Percentiles rank a stretch among this genome's conserved stretches.
phyloP scores from a whole-genome alignment of 2,888 invertebrate genomes.

The Rambutsinella grinnellia region DNA sequence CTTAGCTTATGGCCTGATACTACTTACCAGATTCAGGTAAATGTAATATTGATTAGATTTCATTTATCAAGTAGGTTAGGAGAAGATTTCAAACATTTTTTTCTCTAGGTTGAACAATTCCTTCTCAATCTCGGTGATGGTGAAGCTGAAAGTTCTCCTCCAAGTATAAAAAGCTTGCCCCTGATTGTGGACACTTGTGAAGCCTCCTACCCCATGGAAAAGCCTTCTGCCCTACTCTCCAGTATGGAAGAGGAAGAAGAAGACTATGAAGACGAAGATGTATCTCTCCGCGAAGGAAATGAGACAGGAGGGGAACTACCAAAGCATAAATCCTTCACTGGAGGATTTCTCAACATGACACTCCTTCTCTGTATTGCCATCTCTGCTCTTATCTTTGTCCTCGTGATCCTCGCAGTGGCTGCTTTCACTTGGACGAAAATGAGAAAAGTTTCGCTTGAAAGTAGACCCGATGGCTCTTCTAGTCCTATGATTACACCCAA shows the following conservation, averaged over 20 bases:
- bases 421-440: constrained; percentile 52
- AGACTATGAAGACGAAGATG: constrained; percentile 18
- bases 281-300: constrained; percentile 14
- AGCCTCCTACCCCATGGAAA: constrained; percentile 59
- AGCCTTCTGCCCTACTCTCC: constrained; percentile 48
- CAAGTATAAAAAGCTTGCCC: constrained; percentile 45
- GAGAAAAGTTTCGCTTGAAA: constrained; percentile 13
- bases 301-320: constrained; percentile 1
- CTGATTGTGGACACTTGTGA: constrained; percentile 64
- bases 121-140: constrained; percentile 44
- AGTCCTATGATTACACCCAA: neutral
- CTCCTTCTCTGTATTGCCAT: constrained; percentile 55
- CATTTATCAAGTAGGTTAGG: constrained; percentile 5
- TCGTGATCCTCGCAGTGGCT: constrained; percentile 51
- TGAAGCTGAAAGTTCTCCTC: constrained; percentile 23
- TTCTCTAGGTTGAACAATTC: constrained; percentile 56
- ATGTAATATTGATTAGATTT: constrained; percentile 21
- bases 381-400: constrained; percentile 45
- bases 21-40: constrained; percentile 83
- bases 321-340: constrained; percentile 53
- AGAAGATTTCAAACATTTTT: neutral
- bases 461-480: neutral
- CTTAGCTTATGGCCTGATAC: constrained; percentile 86
- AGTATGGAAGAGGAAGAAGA: constrained; percentile 14
- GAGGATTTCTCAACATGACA: constrained; percentile 60